Percentiles rank a stretch among this genome's conserved stretches.
Evolutionary conservation across 2,888 invertebrate species (phyloP).

Genomic region (Lordiphosa andalusiaca): DNA sequence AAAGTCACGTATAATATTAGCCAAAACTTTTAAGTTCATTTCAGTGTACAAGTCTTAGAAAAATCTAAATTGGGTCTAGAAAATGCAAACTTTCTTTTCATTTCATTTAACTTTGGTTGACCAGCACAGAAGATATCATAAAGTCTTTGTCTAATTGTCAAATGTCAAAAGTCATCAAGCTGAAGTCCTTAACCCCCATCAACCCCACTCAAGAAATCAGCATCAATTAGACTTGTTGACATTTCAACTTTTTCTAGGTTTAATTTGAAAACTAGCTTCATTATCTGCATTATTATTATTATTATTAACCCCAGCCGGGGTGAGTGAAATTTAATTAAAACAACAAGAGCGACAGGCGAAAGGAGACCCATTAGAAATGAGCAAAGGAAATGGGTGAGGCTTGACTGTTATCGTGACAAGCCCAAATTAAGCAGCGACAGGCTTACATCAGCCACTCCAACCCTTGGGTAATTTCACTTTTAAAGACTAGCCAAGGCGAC

Average conservation of each 20-base stretch:
- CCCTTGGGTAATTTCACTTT: conserved; percentile 41
- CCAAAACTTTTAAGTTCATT: conserved; percentile 1
- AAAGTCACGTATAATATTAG: conserved; percentile 3
- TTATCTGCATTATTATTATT: conserved; percentile 35
- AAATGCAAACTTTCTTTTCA: not conserved
- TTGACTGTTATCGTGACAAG: conserved; percentile 64
- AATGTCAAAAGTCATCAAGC: conserved; percentile 6
- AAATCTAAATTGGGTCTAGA: not conserved
- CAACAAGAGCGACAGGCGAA: conserved; percentile 39
- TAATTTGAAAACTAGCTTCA: conserved; percentile 35
- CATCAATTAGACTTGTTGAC: conserved; percentile 6
- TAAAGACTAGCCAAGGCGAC: conserved; percentile 34
- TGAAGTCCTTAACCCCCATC: not conserved
- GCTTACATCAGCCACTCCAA: conserved; percentile 57
- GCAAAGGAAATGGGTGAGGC: conserved; percentile 30
- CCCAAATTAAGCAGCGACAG: conserved; percentile 56
- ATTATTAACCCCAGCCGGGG: conserved; percentile 35
- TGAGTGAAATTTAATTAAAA: conserved; percentile 65
- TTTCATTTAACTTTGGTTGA: not conserved
- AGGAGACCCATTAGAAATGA: conserved; percentile 8
- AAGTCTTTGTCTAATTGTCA: conserved; percentile 3
- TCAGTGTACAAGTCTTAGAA: not conserved
- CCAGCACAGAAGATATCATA: too few species aligned
- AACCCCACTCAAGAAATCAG: not conserved
- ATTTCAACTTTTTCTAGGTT: conserved; percentile 9